phyloP scores from a whole-genome alignment of 1,140 invertebrate species.

The Panulirus ornatus region DNA sequence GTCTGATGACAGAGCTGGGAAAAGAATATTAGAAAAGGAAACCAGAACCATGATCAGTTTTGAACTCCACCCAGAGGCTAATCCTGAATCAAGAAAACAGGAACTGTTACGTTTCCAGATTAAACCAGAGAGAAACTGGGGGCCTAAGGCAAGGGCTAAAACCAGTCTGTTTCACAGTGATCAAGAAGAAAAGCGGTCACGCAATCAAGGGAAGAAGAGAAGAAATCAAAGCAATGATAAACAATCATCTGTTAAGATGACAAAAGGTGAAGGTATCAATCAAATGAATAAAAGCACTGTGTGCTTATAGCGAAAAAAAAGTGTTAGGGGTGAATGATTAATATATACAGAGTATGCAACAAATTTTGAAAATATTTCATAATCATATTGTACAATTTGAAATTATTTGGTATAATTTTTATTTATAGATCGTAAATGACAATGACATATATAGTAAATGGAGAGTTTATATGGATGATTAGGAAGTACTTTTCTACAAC shows the following conservation, averaged over 20 bases:
- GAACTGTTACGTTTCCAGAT: conserved; percentile 89
- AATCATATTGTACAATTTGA: too few relatives aligned
- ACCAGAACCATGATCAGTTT: conserved; percentile 81
- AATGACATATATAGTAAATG: too few relatives aligned
- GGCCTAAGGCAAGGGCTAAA: conserved; percentile 81
- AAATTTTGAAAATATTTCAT: too few relatives aligned
- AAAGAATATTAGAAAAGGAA: conserved; percentile 61
- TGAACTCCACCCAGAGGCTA: conserved; percentile 84
- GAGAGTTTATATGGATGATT: too few relatives aligned
- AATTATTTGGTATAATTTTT: too few relatives aligned
- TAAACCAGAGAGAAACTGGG: conserved; percentile 93
- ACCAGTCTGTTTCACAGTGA: conserved; percentile 69
- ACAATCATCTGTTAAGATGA: background rate
- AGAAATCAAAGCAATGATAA: conserved; percentile 9
- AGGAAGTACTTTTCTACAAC: too few relatives aligned
- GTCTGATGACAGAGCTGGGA: conserved; percentile 57
- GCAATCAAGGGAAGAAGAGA: conserved; percentile 75
- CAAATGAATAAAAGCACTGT: background rate
- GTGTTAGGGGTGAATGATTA: too few relatives aligned
- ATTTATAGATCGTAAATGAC: too few relatives aligned
- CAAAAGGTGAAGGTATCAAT: conserved; percentile 9
- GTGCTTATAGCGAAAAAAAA: too few relatives aligned
- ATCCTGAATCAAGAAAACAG: conserved; percentile 87
- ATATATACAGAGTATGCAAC: too few relatives aligned
- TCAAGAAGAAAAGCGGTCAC: conserved; percentile 63